Evolutionary conservation across 2,113 vertebrate species (phyloP).

Genomic region (Crocuta crocuta): DNA sequence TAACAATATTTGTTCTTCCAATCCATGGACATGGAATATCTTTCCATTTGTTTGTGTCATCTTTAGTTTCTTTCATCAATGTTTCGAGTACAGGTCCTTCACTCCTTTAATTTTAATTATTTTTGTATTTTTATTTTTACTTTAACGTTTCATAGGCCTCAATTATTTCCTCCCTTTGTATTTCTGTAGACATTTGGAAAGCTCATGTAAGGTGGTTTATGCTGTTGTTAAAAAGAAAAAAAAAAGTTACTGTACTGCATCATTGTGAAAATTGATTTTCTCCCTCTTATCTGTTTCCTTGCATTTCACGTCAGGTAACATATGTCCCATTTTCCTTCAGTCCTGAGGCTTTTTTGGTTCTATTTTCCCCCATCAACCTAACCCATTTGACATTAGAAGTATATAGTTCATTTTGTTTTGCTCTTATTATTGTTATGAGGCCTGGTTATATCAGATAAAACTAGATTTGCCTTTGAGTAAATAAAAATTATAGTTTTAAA

Average conservation of each 20-base stretch:
- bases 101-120: background rate
- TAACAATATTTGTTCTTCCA: background rate
- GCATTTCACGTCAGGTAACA: background rate
- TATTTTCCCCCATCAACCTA: background rate
- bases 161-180: background rate
- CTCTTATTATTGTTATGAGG: background rate
- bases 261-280: background rate
- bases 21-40: background rate
- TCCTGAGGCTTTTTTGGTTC: background rate
- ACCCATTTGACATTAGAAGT: background rate
- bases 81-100: background rate
- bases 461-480: background rate
- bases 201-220: background rate
- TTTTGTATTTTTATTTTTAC: background rate
- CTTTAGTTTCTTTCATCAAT: background rate
- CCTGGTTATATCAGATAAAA: background rate
- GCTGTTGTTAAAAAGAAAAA: background rate
- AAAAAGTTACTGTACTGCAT: background rate
- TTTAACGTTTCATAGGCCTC: background rate
- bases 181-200: background rate
- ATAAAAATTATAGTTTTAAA: background rate
- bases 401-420: background rate
- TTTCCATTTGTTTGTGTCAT: background rate
- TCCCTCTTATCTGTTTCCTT: background rate
- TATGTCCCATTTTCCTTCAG: background rate